Conservation (phyloP, 1,140 invertebrate genomes). For the Lepidurus apus region DNA sequence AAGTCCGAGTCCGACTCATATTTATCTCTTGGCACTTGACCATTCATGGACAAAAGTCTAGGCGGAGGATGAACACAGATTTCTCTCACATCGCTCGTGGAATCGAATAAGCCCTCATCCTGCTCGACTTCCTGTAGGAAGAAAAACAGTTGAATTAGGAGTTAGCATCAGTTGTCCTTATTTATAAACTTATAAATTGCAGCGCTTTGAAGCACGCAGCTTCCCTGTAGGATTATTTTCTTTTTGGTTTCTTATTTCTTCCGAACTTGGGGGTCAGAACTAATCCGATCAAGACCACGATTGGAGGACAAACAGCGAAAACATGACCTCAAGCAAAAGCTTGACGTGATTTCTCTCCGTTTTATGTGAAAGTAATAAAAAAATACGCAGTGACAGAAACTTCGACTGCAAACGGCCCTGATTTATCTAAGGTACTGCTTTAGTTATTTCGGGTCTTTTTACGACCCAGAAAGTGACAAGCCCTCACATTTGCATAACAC, state of each 20-base stretch:
- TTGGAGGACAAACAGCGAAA: background rate
- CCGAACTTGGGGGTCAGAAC: background rate
- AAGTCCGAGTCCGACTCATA: background rate
- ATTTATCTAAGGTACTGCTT: background rate
- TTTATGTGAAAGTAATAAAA: background rate
- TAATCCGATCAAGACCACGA: background rate
- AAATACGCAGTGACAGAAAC: background rate
- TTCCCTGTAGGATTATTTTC: background rate
- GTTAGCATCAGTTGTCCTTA: conserved; percentile 6
- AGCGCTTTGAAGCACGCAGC: background rate
- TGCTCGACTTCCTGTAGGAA: background rate
- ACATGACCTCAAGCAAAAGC: background rate
- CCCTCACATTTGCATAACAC: background rate
- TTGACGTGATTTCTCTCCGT: background rate
- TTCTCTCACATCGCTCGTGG: background rate
- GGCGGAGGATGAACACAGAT: background rate
- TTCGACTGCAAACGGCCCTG: background rate
- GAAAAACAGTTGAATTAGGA: background rate
- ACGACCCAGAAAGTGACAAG: background rate
- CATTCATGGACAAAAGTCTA: background rate
- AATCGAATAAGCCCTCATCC: conserved; percentile 10
- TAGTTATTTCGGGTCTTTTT: background rate
- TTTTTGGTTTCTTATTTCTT: background rate
- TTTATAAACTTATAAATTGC: background rate
- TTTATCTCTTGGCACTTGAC: background rate